Base-by-base conservation (phyloP, 2,888 invertebrate species). In the Drepana falcataria region DNA sequence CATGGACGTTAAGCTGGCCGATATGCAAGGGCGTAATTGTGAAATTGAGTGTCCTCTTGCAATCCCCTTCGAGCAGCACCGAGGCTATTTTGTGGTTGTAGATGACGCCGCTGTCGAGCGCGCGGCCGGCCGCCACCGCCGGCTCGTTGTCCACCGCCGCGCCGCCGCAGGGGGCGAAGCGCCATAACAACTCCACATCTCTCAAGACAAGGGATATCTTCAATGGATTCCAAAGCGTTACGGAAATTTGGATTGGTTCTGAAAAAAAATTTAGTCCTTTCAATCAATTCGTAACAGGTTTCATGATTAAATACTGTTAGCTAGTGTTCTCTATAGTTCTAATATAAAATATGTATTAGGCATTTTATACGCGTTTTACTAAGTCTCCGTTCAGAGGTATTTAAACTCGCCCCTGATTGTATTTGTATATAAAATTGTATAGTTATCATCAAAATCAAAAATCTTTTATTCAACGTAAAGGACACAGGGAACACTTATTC, bases 191-290 rank as follows among this genome's bases (percentile, higher is more conserved):
- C 69, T 93, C 93, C 6, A 96, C 87, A 67, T 96, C 93, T 60
- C 93, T 93, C 56, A 97, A 80, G 48, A 94, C 91, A 60, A 97
- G 79, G 1, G 94, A 87, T 61, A 97, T 94, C 74, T 95, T 94
- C 53, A 97, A 82, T 0, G 95, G 95, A 84, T 97, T 97, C 63
- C 92, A 92, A 60, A 98, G 88, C 53, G 94, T 93, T 35, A 98
- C 91, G 48, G 95, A 94, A 54, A 98, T 92, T 80, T 95, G 95
- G 54, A 98, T 94, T 0, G 96, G 95, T 80, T 98, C 98, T 94
- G 83, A 52, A 84, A 79, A 82, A 53, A 57, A 21, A 4, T 47
- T 49, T 7, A 7, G 7, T 9, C 60, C 69, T 71, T 9, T 33
- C 55, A 56, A 48, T 21, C 21, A 21, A 1, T 21, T 21, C 21